Evolutionary conservation across 2,888 invertebrate genomes (phyloP), one percentile per base, ranked within the genome.

Genomic region (Eurytoma californica): DNA sequence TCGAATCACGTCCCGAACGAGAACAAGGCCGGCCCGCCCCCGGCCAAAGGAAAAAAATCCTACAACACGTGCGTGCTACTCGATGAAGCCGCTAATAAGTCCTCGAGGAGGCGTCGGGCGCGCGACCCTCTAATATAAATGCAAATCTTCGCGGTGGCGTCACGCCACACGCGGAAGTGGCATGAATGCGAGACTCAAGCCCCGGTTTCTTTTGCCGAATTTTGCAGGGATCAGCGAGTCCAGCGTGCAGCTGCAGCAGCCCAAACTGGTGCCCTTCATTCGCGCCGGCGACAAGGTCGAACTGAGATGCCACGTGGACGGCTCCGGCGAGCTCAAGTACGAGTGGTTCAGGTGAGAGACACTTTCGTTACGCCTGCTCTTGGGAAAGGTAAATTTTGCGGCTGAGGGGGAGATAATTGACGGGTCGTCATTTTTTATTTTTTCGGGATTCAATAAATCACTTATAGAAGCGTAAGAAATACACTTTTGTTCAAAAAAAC

Each of bases 291-390:
- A 86, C 86, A 93, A 91, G 86, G 91, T 94, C 82, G 92, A 92
- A 72, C 91, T 95, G 70, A 91, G 93, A 83, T 95, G 95, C 89
- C 92, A 93, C 85, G 92, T 93, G 82, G 93, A 94, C 80, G 94
- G 94, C 73, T 93, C 93, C 81, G 94, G 94, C 28, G 93, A 94
- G 82, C 92, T 94, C 82, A 91, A 91, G 84, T 92, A 93, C 87
- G 92, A 93, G 84, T 95, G 94, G 94, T 94, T 93, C 91, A 92
- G 92, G 93, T 93, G 88, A 89, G 91, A 20, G 24, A 61, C 39
- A 39, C 39, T 30, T 30, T 39, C 39, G n/a, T 24, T 63, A 63
- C 18, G n/a, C 30, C 24, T 24, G 16, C 14, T 63, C 24, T 63
- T 28, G 20, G n/a, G 14, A 4, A 69, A 9, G n/a, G 16, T n/a